Percentiles rank a stretch among this genome's conserved stretches.
phyloP scores from a whole-genome alignment of 2,888 invertebrate species.

The Elmis aenea region DNA sequence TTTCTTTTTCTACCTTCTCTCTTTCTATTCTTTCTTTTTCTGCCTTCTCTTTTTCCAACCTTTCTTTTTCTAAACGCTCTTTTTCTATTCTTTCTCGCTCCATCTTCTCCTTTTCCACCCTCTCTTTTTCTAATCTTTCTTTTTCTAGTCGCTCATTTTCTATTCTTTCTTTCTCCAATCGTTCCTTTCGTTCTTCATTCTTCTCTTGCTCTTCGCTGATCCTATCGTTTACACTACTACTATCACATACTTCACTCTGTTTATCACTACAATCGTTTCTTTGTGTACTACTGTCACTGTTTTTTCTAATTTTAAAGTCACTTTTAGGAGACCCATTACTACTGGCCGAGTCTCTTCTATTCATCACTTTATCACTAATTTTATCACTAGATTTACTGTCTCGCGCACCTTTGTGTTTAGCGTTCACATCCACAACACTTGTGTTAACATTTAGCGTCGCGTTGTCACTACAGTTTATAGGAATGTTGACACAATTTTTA shows the following conservation, averaged over 20 bases:
- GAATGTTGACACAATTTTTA: slow-evolving; percentile 26
- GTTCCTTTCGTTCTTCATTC: slow-evolving; percentile 29
- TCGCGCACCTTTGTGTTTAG: slow-evolving; percentile 26
- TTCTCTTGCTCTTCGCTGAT: slow-evolving; percentile 24
- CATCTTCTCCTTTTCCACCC: slow-evolving; percentile 33
- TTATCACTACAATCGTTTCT: slow-evolving; percentile 35
- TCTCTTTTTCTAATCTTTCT: slow-evolving; percentile 31
- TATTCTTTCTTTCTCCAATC: slow-evolving; percentile 25
- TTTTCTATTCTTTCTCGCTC: slow-evolving; percentile 41
- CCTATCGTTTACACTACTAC: slow-evolving; percentile 30
- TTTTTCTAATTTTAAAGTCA: slow-evolving; percentile 36
- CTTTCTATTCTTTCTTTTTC: slow-evolving; percentile 31
- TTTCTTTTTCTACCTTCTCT: slow-evolving; percentile 33
- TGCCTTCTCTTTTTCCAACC: slow-evolving; percentile 29
- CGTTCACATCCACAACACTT: slow-evolving; percentile 7
- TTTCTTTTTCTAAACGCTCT: slow-evolving; percentile 25
- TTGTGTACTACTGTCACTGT: slow-evolving; percentile 35
- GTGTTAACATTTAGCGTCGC: slow-evolving; percentile 9
- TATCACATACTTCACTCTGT: slow-evolving; percentile 37
- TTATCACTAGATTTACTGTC: slow-evolving; percentile 31
- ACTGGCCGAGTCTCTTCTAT: slow-evolving; percentile 29
- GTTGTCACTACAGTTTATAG: slow-evolving; percentile 24
- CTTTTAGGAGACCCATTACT: slow-evolving; percentile 30
- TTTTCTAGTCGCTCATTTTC: slow-evolving; percentile 30
- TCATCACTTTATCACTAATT: slow-evolving; percentile 33